Percentiles rank a stretch among this genome's conserved stretches.
These are phyloP conservation scores for Neotoma lepida DNA, from an alignment of 2,113 vertebrate species.

Conservation along the genomic window DNA sequence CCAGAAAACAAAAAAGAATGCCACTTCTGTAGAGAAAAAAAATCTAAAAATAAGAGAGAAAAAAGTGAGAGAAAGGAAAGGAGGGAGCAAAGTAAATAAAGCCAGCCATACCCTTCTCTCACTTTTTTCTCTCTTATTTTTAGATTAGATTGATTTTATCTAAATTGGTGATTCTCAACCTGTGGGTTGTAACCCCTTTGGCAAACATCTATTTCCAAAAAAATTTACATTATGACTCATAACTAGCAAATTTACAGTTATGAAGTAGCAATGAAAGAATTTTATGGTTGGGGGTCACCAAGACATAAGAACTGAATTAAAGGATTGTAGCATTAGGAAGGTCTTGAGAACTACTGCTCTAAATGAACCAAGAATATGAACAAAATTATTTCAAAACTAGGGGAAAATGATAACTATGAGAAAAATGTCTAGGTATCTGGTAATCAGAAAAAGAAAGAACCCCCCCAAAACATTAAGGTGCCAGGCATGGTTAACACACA, in stretches of 20 bases:
- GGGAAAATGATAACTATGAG: conserved; percentile 37
- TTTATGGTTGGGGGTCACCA: neutral
- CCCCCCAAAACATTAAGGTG: neutral
- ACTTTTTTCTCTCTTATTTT: neutral
- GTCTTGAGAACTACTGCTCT: neutral
- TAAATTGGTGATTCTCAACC: neutral
- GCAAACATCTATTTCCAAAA: neutral
- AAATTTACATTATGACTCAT: neutral
- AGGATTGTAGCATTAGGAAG: neutral
- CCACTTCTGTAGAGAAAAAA: neutral
- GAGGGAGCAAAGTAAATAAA: neutral
- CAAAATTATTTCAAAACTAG: conserved; percentile 17
- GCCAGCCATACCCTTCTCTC: neutral
- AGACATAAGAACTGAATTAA: neutral
- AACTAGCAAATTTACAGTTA: neutral
- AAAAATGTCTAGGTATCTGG: neutral
- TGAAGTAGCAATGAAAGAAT: neutral
- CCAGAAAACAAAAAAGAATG: conserved; percentile 2
- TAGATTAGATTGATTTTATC: neutral
- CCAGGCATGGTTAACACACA: neutral
- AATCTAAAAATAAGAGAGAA: neutral
- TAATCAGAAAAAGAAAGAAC: neutral
- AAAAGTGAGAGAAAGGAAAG: too few relatives aligned
- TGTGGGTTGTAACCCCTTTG: neutral
- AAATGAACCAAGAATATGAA: neutral